These are phyloP conservation scores for Tribolium freemani DNA, from an alignment of 2,888 invertebrate species.

Conservation along the genomic window DNA sequence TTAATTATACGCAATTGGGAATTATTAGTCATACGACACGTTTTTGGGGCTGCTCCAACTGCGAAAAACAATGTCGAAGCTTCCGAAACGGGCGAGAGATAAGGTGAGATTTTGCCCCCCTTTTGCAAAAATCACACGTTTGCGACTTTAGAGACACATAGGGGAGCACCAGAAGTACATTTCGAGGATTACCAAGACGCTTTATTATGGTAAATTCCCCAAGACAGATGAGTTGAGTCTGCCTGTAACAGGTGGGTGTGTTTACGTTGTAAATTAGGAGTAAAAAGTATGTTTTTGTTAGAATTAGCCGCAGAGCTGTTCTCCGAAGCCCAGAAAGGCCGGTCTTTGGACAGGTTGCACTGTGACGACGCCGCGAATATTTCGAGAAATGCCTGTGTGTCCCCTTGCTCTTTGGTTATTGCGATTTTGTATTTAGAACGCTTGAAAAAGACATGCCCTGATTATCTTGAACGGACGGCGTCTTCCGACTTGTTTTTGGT, in stretches of 20 bases:
- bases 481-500: conserved; percentile 96
- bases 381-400: conserved; percentile 85
- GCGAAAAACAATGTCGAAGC: conserved; percentile 56
- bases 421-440: conserved; percentile 95
- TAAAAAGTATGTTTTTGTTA: conserved; percentile 56
- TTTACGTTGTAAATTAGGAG: background rate
- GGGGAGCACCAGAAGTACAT: conserved; percentile 83
- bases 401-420: conserved; percentile 93
- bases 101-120: conserved; percentile 44
- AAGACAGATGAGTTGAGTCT: conserved; percentile 80
- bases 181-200: conserved; percentile 86
- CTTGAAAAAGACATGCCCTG: conserved; percentile 83
- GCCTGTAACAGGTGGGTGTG: conserved; percentile 81
- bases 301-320: conserved; percentile 90
- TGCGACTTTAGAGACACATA: background rate
- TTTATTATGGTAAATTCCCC: conserved; percentile 90
- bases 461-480: conserved; percentile 85
- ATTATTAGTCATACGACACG: too few species aligned
- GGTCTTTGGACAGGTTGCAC: conserved; percentile 82
- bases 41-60: background rate
- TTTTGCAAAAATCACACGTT: background rate
- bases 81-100: conserved; percentile 56
- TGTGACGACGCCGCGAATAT: conserved; percentile 83
- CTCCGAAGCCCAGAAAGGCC: conserved; percentile 82
- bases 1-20: too few species aligned